Conservation (phyloP, 2,113 vertebrate genomes). For the Sterrhoptilus dennistouni region DNA sequence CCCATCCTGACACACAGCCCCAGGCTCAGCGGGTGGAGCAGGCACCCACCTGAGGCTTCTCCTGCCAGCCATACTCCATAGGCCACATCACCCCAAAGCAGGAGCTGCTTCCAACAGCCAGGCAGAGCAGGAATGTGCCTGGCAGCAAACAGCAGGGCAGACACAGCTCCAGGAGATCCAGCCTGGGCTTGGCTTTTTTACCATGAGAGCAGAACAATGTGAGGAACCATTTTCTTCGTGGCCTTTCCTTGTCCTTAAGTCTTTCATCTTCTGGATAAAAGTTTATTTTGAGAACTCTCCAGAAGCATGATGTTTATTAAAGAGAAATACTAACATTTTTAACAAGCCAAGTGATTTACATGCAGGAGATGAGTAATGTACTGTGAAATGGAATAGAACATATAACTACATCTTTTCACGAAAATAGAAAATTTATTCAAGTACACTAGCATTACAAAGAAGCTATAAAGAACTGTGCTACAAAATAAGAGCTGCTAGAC, state of each 20-base stretch:
- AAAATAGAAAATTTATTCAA: conserved; percentile 50
- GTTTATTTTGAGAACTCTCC: background rate
- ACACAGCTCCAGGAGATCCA: background rate
- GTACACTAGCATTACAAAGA: conserved; percentile 36
- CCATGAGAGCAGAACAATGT: rapidly evolving
- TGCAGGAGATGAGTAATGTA: conserved; percentile 16
- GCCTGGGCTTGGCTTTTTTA: background rate
- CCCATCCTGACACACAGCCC: background rate
- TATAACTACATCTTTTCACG: conserved; percentile 29
- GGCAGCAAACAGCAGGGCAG: background rate
- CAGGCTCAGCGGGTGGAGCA: rapidly evolving
- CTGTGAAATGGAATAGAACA: conserved; percentile 17
- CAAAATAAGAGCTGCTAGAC: conserved; percentile 42
- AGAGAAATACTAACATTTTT: background rate
- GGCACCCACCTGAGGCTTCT: background rate
- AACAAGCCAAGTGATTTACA: conserved; percentile 38
- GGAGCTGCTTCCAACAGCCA: background rate
- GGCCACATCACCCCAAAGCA: rapidly evolving
- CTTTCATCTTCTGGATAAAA: background rate
- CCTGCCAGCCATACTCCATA: background rate
- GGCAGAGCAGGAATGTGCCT: background rate
- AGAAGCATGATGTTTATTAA: background rate
- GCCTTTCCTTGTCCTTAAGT: background rate
- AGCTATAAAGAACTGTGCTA: conserved; percentile 50
- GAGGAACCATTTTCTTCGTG: background rate